Conservation (phyloP, 23 tunicate genomes). For the Halocynthia aurantium region DNA sequence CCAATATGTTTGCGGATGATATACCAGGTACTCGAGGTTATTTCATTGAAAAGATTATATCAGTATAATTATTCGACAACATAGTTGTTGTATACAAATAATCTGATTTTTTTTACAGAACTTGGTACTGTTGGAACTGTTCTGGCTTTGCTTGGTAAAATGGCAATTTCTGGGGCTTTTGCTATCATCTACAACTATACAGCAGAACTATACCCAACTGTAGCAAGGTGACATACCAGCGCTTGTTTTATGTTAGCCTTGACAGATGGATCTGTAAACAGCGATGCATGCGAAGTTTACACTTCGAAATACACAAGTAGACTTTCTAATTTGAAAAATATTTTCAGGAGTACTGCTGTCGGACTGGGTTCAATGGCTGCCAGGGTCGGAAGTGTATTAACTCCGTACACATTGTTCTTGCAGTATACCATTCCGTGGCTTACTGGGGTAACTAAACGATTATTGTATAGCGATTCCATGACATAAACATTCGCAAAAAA, state of each 20-base stretch:
- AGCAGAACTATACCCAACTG: conserved; percentile 91
- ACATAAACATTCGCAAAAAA: not conserved
- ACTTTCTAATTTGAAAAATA: not conserved
- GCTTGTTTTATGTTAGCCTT: no score
- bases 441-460: conserved; percentile 58
- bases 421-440: conserved; percentile 87
- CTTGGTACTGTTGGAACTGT: conserved; percentile 45
- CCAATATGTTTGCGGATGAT: conserved; percentile 36
- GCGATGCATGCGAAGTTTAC: not conserved
- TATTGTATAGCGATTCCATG: not conserved
- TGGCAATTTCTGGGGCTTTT: conserved; percentile 86
- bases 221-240: conserved; percentile 52
- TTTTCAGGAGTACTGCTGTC: conserved; percentile 71
- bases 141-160: conserved; percentile 76
- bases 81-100: not conserved
- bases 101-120: conserved; percentile 10
- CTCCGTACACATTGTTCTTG: conserved; percentile 73
- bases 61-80: not conserved
- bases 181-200: conserved; percentile 87
- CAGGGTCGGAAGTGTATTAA: conserved; percentile 61
- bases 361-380: conserved; percentile 87
- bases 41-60: not conserved
- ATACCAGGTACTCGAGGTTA: conserved; percentile 31
- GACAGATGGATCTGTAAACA: no score
- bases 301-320: not conserved